Evolutionary conservation across 2,888 invertebrate genomes (phyloP).

Genomic region (Flexamia atlantica): DNA sequence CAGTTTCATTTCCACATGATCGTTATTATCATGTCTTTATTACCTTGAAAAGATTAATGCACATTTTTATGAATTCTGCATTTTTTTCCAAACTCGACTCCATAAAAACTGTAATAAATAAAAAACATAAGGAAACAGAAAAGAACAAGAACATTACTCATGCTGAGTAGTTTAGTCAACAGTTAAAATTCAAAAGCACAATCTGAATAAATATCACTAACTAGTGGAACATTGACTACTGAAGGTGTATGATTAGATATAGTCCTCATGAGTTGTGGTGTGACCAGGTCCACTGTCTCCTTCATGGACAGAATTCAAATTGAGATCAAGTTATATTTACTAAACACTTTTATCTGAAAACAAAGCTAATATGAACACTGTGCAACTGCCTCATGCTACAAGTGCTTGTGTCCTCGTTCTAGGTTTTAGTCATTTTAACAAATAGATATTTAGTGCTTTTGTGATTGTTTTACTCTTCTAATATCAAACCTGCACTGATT

Average conservation of each 20-base stretch:
- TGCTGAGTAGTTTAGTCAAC: constrained; percentile 66
- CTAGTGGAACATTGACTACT: constrained; percentile 65
- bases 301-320: constrained; percentile 62
- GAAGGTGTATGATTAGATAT: constrained; percentile 67
- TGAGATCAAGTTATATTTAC: constrained; percentile 69
- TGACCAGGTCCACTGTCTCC: constrained; percentile 61
- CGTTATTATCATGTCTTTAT: too few species aligned
- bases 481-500: too few species aligned
- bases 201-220: constrained; percentile 64
- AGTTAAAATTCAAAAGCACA: constrained; percentile 64
- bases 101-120: constrained; percentile 49
- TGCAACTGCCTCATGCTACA: too few species aligned
- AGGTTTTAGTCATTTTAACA: too few species aligned
- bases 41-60: too few species aligned
- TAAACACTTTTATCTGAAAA: constrained; percentile 57
- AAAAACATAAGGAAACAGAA: constrained; percentile 49
- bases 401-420: too few species aligned
- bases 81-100: constrained; percentile 64
- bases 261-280: constrained; percentile 53
- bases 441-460: too few species aligned
- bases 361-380: constrained; percentile 57
- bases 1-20: too few species aligned
- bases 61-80: too few species aligned
- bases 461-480: too few species aligned
- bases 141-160: constrained; percentile 64